Evolutionary conservation across 2,888 invertebrate species (phyloP), one percentile per base, ranked within the genome.

Genomic region (Resseliella maxima): DNA sequence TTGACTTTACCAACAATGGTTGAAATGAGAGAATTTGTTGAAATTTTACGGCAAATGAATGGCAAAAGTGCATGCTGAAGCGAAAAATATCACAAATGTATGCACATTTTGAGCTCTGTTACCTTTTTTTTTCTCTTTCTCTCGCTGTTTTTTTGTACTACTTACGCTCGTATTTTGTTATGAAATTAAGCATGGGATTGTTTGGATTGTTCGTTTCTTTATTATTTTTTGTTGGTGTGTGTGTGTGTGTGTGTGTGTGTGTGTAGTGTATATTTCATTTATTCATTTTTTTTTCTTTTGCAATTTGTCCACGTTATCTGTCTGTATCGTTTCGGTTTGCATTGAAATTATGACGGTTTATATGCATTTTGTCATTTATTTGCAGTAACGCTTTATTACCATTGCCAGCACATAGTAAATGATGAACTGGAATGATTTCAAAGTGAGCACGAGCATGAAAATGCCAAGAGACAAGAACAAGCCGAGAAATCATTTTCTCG

Each of bases 41-140:
- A 18, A 72, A 72, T 72, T 72, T 72, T 72, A 72, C 72, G 72
- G 35, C 72, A 72, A 72, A 72, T 72, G 72, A 72, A 72, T 72
- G 72, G 72, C 72, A 72, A 72, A 72, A 72, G 72, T 72, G 72
- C 72, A 72, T 72, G 72, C 72, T 72, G 72, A 72, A 72, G 72
- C 72, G 31, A 72, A 72, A 72, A 72, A 72, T 72, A 72, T 72
- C 72, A 72, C 72, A 72, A 72, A 72, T 72, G 72, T 72, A 72
- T 72, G 72, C 72, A 72, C 72, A 72, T 72, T 72, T 72, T 50
- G 46, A 50, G 18, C 46, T 5, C 18, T 15, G 15, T 2, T 8
- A 50, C 46, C 46, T 8, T 72, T 35, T 18, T 50, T 59, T 59
- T 59, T 18, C 8, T 18, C 15, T 18, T 59, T 59, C 59, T 3